These are phyloP conservation scores for Eudemis profundana DNA, from an alignment of 2,888 invertebrate species.

Conservation along the genomic window DNA sequence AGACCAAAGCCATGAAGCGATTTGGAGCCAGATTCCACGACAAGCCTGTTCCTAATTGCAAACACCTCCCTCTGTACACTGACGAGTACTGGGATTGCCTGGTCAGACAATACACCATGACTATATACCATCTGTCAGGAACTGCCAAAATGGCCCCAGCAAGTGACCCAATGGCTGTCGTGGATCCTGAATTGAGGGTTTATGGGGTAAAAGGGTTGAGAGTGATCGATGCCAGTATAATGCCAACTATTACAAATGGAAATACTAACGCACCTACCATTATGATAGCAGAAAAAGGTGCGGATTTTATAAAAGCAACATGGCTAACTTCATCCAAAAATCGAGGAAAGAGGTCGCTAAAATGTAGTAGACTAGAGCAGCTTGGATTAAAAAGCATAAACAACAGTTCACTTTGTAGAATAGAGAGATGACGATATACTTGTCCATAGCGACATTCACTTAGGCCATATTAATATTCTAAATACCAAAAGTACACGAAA, in stretches of 20 bases:
- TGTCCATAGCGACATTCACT: conserved; percentile 45
- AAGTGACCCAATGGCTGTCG: conserved; percentile 91
- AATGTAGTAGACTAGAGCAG: conserved; percentile 59
- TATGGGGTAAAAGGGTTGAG: conserved; percentile 91
- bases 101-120: conserved; percentile 93
- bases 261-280: conserved; percentile 95
- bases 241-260: conserved; percentile 94
- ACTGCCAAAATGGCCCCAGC: conserved; percentile 94
- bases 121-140: conserved; percentile 94
- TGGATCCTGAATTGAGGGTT: conserved; percentile 91
- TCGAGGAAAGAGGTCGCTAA: conserved; percentile 61
- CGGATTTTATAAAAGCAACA: conserved; percentile 91
- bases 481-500: conserved; percentile 52
- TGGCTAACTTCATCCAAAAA: conserved; percentile 82
- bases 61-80: conserved; percentile 90
- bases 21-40: conserved; percentile 92
- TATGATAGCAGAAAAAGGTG: conserved; percentile 95
- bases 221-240: conserved; percentile 94
- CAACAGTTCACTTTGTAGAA: conserved; percentile 54
- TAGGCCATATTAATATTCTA: conserved; percentile 54
- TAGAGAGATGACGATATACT: conserved; percentile 64
- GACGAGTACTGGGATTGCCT: conserved; percentile 96
- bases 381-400: conserved; percentile 51
- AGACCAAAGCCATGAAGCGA: conserved; percentile 91
- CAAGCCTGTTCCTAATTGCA: conserved; percentile 92